A percentile compares a stretch with the other conserved stretches of the same genome.
Evolutionary conservation across 2,797 vertebrate genomes (phyloP).

Genomic region (Megaceryle alcyon): DNA sequence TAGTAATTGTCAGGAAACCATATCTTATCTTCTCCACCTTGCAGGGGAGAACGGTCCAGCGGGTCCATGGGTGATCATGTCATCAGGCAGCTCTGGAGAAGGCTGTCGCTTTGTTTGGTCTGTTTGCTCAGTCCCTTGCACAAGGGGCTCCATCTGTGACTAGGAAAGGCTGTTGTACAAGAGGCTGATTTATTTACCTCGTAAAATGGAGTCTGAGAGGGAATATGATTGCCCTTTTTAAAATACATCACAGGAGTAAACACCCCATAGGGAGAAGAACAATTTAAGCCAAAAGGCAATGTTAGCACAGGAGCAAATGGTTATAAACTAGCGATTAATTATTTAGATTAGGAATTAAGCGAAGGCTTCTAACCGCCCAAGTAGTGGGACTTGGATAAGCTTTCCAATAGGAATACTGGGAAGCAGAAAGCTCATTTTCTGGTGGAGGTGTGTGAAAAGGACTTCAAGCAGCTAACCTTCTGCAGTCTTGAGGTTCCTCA

Average conservation of each 20-base stretch:
- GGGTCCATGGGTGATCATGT: rapidly evolving
- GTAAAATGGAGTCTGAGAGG: conserved; percentile 4
- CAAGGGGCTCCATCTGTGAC: background rate
- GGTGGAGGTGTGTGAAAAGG: background rate
- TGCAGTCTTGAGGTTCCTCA: background rate
- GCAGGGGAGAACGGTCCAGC: background rate
- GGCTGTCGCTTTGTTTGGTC: background rate
- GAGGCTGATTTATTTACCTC: conserved; percentile 49
- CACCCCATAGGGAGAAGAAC: conserved; percentile 37
- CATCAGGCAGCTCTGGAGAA: background rate
- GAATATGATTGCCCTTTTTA: conserved; percentile 53
- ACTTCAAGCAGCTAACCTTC: background rate
- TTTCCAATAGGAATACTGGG: background rate
- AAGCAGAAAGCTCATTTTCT: background rate
- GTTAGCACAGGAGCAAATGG: conserved; percentile 46
- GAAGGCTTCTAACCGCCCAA: background rate
- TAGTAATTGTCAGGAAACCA: background rate
- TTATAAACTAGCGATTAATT: conserved; percentile 48
- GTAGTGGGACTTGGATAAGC: background rate
- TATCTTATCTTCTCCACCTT: background rate
- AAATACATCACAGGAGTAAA: conserved; percentile 34
- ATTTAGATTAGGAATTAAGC: conserved; percentile 46
- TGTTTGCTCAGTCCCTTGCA: background rate
- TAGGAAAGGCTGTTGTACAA: background rate
- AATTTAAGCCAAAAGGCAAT: conserved; percentile 45